These are phyloP conservation scores for Schmidtea mediterranea DNA, from an alignment of 1,140 invertebrate genomes.

Conservation along the genomic window DNA sequence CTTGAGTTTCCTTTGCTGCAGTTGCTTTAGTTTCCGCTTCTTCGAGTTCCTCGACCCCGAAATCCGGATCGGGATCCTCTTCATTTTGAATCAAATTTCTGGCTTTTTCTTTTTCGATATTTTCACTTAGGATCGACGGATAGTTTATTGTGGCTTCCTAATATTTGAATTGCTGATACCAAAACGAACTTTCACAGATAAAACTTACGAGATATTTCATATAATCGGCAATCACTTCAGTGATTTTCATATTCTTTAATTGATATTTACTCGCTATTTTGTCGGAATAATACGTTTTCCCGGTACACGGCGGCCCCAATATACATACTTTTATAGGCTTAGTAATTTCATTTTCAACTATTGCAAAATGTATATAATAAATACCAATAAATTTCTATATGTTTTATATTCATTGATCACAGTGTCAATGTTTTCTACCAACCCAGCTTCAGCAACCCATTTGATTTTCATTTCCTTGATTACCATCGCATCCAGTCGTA, in stretches of 20 bases:
- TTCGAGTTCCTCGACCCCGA: constrained; percentile 17
- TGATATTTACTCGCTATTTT: constrained; percentile 33
- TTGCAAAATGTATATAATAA: too few species aligned
- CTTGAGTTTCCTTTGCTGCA: constrained; percentile 19
- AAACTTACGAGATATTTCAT: constrained; percentile 17
- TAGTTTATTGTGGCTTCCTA: constrained; percentile 11
- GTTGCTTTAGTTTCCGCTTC: constrained; percentile 17
- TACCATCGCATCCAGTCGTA: constrained; percentile 38
- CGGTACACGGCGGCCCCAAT: constrained; percentile 40
- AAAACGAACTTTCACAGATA: too few species aligned
- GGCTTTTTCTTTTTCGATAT: constrained; percentile 27
- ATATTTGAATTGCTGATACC: neutral
- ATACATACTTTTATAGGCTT: constrained; percentile 37
- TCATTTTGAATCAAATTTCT: constrained; percentile 23
- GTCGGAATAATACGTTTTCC: constrained; percentile 37
- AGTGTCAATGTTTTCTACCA: constrained; percentile 33
- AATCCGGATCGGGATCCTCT: constrained; percentile 24
- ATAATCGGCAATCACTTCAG: constrained; percentile 24
- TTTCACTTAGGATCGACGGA: constrained; percentile 9
- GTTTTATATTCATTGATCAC: constrained; percentile 38
- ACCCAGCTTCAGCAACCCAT: constrained; percentile 34
- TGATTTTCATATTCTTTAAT: constrained; percentile 25
- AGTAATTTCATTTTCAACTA: too few species aligned
- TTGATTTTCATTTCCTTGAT: constrained; percentile 35
- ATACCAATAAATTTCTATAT: constrained; percentile 30